Conservation (phyloP, 2,888 invertebrate genomes). For the Miltochrista miniata region DNA sequence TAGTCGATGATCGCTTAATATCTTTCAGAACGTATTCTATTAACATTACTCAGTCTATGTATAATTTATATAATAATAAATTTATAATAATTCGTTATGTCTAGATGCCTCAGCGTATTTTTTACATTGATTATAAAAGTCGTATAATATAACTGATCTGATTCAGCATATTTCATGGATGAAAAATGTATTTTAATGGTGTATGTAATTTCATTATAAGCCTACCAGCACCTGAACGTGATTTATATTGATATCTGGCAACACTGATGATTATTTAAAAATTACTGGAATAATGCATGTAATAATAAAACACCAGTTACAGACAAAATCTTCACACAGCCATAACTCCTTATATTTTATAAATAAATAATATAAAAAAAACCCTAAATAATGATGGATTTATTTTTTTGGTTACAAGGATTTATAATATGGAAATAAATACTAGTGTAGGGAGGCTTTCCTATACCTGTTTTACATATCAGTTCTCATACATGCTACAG, state of each 20-base stretch:
- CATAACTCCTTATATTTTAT: constrained; percentile 71
- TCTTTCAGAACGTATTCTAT: constrained; percentile 53
- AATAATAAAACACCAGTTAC: constrained; percentile 61
- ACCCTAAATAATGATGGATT: constrained; percentile 62
- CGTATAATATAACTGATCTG: constrained; percentile 29
- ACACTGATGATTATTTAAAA: constrained; percentile 5
- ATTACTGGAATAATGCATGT: neutral
- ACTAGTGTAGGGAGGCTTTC: constrained; percentile 50
- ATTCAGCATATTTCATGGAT: constrained; percentile 26
- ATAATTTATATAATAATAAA: constrained; percentile 49
- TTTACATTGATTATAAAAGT: constrained; percentile 45
- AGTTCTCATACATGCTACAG: constrained; percentile 48
- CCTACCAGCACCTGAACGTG: constrained; percentile 73
- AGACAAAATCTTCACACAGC: constrained; percentile 78
- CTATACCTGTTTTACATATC: constrained; percentile 34
- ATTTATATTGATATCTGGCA: constrained; percentile 32
- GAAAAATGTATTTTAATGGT: constrained; percentile 27
- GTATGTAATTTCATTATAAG: constrained; percentile 46
- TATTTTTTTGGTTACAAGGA: constrained; percentile 75
- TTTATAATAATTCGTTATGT: constrained; percentile 56
- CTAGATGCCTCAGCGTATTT: constrained; percentile 49
- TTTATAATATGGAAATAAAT: constrained; percentile 66
- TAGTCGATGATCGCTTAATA: constrained; percentile 34
- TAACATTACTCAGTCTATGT: constrained; percentile 77
- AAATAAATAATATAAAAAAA: constrained; percentile 64